These are phyloP conservation scores for Microplitis demolitor DNA, from an alignment of 1,140 invertebrate species.

Conservation along the genomic window DNA sequence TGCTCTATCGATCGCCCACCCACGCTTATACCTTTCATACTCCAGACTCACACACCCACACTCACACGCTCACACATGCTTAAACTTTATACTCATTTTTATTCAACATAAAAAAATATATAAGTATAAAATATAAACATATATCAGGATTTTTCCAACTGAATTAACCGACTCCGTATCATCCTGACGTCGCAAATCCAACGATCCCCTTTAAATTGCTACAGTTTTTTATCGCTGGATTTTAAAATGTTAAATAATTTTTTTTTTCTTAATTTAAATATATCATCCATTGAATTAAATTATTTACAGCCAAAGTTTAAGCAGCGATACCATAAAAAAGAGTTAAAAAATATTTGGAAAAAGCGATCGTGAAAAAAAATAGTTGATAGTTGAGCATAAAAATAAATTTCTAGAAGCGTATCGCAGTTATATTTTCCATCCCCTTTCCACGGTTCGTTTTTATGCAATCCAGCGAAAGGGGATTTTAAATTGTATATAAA, in stretches of 20 bases:
- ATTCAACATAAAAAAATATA: background rate
- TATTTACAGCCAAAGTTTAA: background rate
- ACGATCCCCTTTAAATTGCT: background rate
- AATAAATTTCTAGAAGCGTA: too few relatives aligned
- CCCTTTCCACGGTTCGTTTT: background rate
- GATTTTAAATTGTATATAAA: background rate
- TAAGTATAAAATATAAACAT: too few relatives aligned
- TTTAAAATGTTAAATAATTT: too few relatives aligned
- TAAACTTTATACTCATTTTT: background rate
- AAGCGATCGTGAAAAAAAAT: too few relatives aligned
- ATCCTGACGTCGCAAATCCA: background rate
- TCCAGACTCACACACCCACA: background rate
- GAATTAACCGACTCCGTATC: background rate
- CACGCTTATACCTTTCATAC: conserved; percentile 39
- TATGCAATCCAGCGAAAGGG: background rate
- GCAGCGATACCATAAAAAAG: too few relatives aligned
- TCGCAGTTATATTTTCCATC: too few relatives aligned
- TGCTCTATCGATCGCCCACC: conserved; percentile 57
- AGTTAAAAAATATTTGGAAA: too few relatives aligned
- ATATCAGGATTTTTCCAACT: background rate
- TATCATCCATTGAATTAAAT: background rate
- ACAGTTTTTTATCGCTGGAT: too few relatives aligned
- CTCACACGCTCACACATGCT: background rate
- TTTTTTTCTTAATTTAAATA: too few relatives aligned
- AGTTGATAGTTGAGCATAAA: too few relatives aligned